Evolutionary conservation across 2,888 invertebrate species (phyloP).

Genomic region (Cyclophora punctaria): DNA sequence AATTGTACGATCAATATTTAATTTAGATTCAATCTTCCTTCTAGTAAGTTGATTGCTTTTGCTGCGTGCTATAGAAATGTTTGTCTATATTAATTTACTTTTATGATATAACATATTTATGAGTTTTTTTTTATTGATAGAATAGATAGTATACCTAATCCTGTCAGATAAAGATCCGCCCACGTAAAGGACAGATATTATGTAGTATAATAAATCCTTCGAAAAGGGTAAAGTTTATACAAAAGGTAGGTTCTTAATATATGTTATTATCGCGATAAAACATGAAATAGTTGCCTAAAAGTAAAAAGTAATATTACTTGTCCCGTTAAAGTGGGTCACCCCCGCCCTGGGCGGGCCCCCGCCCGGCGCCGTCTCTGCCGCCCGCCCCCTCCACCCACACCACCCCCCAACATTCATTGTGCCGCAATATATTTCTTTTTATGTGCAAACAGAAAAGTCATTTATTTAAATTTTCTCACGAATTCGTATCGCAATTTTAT

Average conservation of each 20-base stretch:
- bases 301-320: conserved; percentile 76
- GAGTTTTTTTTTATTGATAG: neutral
- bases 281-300: conserved; percentile 75
- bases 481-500: conserved; percentile 75
- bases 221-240: conserved; percentile 36
- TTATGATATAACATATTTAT: neutral
- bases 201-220: conserved; percentile 21
- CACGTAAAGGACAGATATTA: conserved; percentile 2
- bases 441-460: conserved; percentile 76
- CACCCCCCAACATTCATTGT: conserved; percentile 72
- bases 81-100: neutral
- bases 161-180: neutral
- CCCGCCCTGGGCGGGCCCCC: conserved; percentile 34
- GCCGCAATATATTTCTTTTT: conserved; percentile 76
- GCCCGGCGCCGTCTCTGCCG: conserved; percentile 48
- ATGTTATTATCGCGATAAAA: conserved; percentile 70
- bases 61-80: conserved; percentile 1
- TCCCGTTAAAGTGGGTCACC: conserved; percentile 76
- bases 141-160: neutral
- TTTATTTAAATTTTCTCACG: conserved; percentile 76
- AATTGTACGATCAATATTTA: conserved; percentile 16
- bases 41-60: conserved; percentile 8
- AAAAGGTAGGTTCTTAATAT: conserved; percentile 35
- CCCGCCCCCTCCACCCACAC: conserved; percentile 57
- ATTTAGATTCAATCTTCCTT: conserved; percentile 15